Evolutionary conservation across 2,888 invertebrate genomes (phyloP), one percentile per base, ranked within the genome.

Genomic region (Dryobotodes eremita): DNA sequence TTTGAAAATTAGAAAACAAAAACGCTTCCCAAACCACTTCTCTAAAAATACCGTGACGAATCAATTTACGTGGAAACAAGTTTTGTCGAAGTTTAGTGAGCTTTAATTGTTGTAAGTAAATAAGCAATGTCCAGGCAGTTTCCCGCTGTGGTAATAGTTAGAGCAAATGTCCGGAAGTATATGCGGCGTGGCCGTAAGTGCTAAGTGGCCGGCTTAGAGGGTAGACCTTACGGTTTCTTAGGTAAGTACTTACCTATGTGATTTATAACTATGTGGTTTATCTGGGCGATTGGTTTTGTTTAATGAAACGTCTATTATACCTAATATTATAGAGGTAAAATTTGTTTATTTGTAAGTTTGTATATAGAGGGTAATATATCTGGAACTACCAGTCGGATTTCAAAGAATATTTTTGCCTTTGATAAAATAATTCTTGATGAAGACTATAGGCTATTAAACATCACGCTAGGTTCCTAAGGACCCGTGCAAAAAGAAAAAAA

Each of bases 181-280:
- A 2, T 23, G 66, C 68, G n/a, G 79, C 36, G 13, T 62, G 69
- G 65, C 26, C 17, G 79, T 23, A 80, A 64, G 86, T 82, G 84
- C 83, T 84, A 85, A 86, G 84, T 84, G 83, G 68, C 26, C 20
- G 31, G 36, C 26, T 71, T 42, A 15, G 26, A 74, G 65, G 31
- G 55, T 20, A 59, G 11, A 66, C 23, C 59, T 64, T 85, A 85
- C 82, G 66, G 86, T 85, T 66, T 50, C 57, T 48, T 26, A 42
- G 53, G 62, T 48, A 17, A 48, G 31, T 57, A 55, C 42, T 31
- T 50, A 62, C 36, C 36, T 23, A 46, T 20, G 20, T 70, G 6
- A 55, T 10, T 11, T 69, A 3, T 53, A 15, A 23, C 26, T 53
- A 42, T 11, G 26, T 31, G 17, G n/a, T 57, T n/a, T 79, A 42